Conservation (phyloP, 1,140 invertebrate species). For the Eurosta solidaginis region DNA sequence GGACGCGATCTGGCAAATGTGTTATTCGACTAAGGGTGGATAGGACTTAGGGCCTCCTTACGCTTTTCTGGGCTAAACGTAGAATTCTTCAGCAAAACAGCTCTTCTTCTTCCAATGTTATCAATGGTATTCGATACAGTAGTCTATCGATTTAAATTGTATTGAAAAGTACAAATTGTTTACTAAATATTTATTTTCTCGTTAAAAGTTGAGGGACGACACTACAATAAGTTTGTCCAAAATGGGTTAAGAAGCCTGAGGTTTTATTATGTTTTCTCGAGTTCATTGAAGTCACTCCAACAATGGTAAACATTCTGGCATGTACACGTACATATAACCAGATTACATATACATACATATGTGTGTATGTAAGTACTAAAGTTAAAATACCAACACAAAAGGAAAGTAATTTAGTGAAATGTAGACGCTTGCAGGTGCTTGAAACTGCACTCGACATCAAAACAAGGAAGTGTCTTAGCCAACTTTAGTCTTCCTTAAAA, state of each 20-base stretch:
- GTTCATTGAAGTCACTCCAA: not conserved
- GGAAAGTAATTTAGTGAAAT: slow-evolving; percentile 17
- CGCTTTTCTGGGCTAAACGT: no score
- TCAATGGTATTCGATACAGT: no score
- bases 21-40: no score
- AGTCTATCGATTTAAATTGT: no score
- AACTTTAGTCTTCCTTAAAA: not conserved
- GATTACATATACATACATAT: not conserved
- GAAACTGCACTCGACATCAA: not conserved
- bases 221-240: not conserved
- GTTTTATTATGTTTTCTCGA: not conserved
- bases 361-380: not conserved
- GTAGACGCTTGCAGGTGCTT: not conserved
- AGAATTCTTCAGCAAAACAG: no score
- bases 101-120: no score
- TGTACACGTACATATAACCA: not conserved
- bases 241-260: not conserved
- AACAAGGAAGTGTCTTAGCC: slow-evolving; percentile 21
- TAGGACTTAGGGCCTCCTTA: no score
- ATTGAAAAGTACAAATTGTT: no score
- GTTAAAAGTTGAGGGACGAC: no score
- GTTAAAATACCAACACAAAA: not conserved
- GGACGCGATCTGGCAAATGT: no score
- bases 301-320: slow-evolving; percentile 11
- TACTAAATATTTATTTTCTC: no score